A percentile compares a stretch with the other conserved stretches of the same genome.
These are phyloP conservation scores for Antheraea yamamai DNA, from an alignment of 2,888 invertebrate species.

Conservation along the genomic window DNA sequence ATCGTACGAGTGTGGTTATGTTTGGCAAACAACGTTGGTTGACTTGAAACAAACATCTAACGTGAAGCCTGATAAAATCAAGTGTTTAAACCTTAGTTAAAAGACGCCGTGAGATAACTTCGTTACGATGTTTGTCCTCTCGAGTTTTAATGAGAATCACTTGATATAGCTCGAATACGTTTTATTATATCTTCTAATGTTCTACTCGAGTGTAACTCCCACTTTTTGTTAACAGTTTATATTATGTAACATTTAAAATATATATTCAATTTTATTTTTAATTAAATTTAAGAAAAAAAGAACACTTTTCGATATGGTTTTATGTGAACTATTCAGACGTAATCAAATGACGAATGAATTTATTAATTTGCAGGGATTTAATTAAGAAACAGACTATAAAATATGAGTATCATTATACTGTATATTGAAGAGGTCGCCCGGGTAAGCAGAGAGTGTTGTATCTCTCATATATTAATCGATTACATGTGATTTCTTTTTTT, in stretches of 20 bases:
- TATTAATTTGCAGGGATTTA: background rate
- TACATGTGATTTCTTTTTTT: background rate
- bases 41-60: background rate
- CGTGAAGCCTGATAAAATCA: constrained; percentile 3
- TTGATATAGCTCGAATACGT: background rate
- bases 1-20: background rate
- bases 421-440: background rate
- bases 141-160: background rate
- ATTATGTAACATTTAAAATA: too few species aligned
- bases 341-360: background rate
- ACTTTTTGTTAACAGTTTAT: too few species aligned
- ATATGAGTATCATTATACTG: background rate
- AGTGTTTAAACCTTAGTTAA: background rate
- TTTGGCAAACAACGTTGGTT: constrained; percentile 8
- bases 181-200: too few species aligned
- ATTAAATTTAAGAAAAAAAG: too few species aligned
- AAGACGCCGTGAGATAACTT: constrained; percentile 17
- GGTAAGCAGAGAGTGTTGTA: background rate
- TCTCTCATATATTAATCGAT: background rate
- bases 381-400: background rate
- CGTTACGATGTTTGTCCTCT: constrained; percentile 11
- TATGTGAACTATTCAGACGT: background rate
- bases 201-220: too few species aligned
- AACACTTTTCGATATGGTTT: too few species aligned
- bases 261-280: too few species aligned